These are phyloP conservation scores for Acronicta psi DNA, from an alignment of 2,888 invertebrate genomes.

Conservation along the genomic window DNA sequence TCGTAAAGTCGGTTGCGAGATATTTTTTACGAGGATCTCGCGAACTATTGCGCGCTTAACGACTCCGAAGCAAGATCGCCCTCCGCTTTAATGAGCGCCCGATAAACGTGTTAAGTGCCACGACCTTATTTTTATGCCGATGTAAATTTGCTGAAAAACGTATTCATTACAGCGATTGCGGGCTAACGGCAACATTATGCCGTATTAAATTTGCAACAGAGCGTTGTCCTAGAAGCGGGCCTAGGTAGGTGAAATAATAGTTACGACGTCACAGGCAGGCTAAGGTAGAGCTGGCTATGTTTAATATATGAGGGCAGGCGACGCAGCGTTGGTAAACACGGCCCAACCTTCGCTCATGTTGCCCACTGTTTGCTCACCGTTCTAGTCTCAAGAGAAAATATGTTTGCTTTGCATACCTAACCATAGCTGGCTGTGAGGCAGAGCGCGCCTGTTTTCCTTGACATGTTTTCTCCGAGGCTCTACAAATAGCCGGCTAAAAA, in stretches of 20 bases:
- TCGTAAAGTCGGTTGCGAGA: slow-evolving; percentile 89
- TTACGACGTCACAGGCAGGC: slow-evolving; percentile 64
- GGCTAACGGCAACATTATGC: slow-evolving; percentile 66
- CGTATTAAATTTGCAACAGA: slow-evolving; percentile 63
- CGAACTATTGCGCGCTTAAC: slow-evolving; percentile 90
- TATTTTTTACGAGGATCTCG: slow-evolving; percentile 89
- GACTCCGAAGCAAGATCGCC: slow-evolving; percentile 89
- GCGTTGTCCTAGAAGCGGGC: slow-evolving; percentile 60
- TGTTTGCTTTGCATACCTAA: slow-evolving; percentile 87
- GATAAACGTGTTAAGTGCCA: slow-evolving; percentile 89
- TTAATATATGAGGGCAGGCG: slow-evolving; percentile 88
- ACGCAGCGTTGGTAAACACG: slow-evolving; percentile 85
- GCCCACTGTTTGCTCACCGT: slow-evolving; percentile 85
- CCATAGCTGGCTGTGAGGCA: slow-evolving; percentile 72
- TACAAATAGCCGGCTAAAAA: slow-evolving; percentile 68
- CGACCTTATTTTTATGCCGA: slow-evolving; percentile 88
- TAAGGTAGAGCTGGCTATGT: slow-evolving; percentile 82
- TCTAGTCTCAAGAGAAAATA: slow-evolving; percentile 88
- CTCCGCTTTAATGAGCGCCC: slow-evolving; percentile 89
- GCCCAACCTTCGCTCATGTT: slow-evolving; percentile 83
- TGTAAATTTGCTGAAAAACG: slow-evolving; percentile 88
- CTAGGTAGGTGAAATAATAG: slow-evolving; percentile 55
- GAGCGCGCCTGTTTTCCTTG: slow-evolving; percentile 79
- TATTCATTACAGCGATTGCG: slow-evolving; percentile 84
- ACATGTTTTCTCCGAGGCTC: slow-evolving; percentile 79